Evolutionary conservation across 2,113 vertebrate genomes (phyloP), one percentile per base, ranked within the genome.

Genomic region (Oenanthe oenanthe): DNA sequence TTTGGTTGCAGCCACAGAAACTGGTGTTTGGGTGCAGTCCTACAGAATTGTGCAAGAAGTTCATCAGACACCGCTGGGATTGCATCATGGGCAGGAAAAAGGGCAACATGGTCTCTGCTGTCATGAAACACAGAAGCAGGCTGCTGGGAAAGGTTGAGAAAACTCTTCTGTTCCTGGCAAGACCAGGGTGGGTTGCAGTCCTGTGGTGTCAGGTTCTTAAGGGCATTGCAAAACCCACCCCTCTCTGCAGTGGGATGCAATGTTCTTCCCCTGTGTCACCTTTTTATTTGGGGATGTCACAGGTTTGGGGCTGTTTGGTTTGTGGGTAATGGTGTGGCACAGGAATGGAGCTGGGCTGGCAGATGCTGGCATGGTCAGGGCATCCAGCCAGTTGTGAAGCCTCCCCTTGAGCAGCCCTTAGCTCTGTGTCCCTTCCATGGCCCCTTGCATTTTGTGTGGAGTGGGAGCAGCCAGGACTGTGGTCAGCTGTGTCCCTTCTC

Each of bases 141-240:
- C 48, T 96, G 61, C 66, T 65, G 74, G 58, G 62, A 95, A 85
- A 73, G 31, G 29, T 8, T 86, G 76, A 92, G 79, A 63, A 90
- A 90, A 62, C 8, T 47, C 28, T 62, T 73, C n/a, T 0, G 2
- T 96, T 94, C 51, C 72, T 43, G 85, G 67, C 76, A 95, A 58
- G 67, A 12, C 5, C 1, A 0, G 18, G 13, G 9, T 61, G 62
- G n/a, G 32, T 38, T 88, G 38, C 19, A 25, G 54, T 58, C 22
- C 34, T 50, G 54, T 71, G 77, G 12, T 11, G 0, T 67, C 26
- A 13, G 13, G 26, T 88, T 90, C 54, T 88, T 54, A 4, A 42
- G 2, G 3, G 42, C 9, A 9, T 77, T 92, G 61, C 82, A 71
- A 79, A 90, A 73, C 32, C 32, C 38, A 50, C n/a, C 9, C 15